Evolutionary conservation across 1,140 invertebrate genomes (phyloP), one percentile per base, ranked within the genome.

Genomic region (Pseudomyrmex gracilis): DNA sequence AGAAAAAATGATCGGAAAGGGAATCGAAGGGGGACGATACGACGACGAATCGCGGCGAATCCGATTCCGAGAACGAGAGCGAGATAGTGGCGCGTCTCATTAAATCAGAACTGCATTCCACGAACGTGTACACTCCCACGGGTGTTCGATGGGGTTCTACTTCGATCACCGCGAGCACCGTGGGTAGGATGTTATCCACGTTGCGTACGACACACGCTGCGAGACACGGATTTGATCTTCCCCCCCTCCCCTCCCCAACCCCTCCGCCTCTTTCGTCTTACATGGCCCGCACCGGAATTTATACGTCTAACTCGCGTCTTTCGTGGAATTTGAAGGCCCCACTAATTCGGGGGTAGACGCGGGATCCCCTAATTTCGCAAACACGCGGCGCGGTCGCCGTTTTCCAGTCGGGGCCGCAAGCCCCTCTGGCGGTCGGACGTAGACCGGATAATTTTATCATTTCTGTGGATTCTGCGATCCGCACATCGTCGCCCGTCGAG

Each of bases 91-190:
- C 91, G 89, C 90, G 92, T 93, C 93, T 94, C 94, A 94, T 94
- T 94, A 94, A 94, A 94, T 94, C 93, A 94, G 94, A 94, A 93
- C 93, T 92, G 93, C 94, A 94, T 94, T 94, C 94, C 94, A 91
- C 90, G 92, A 90, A 90, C 93, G 90, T 94, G 94, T 94, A 94
- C 92, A 94, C 93, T 94, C 94, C 94, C 93, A 94, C 93, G 93
- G 93, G 90, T 91, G 89, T 93, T 93, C 92, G 91, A 93, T 92
- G 92, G 92, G 93, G 91, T 93, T 93, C 92, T 93, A 92, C 92
- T 93, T 93, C 92, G 93, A 93, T 93, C 92, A 93, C 90, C 92
- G 90, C 90, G 90, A 91, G 92, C 92, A 90, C 90, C 91, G 89
- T 91, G 90, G 91, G 91, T 89, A 92, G 91, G 90, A 90, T 93